phyloP scores from a whole-genome alignment of 2,888 invertebrate genomes.

The Macrophya alboannulata region DNA sequence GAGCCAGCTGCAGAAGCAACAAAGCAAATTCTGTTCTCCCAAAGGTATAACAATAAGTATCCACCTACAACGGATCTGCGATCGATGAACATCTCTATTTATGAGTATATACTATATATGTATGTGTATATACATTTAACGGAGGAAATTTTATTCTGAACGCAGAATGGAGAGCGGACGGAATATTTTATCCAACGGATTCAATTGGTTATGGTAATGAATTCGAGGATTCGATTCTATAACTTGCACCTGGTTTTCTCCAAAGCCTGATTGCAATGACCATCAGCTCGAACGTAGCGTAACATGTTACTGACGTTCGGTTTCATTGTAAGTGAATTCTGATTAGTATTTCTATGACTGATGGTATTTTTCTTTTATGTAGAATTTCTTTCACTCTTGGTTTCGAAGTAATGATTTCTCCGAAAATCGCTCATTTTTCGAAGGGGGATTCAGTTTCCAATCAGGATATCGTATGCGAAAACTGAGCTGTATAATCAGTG shows the following conservation, averaged over 20 bases:
- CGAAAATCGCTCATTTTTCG: not conserved
- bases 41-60: not conserved
- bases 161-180: conserved; percentile 22
- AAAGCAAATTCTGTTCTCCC: not conserved
- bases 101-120: not conserved
- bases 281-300: not conserved
- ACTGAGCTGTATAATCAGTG: conserved; percentile 3
- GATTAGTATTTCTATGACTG: not conserved
- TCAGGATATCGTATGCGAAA: not conserved
- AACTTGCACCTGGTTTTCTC: conserved; percentile 38
- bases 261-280: conserved; percentile 21
- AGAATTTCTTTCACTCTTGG: not conserved
- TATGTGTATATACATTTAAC: not conserved
- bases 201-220: conserved; percentile 50
- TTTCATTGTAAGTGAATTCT: too few species aligned
- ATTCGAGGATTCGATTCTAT: conserved; percentile 43
- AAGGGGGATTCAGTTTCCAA: not conserved
- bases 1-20: not conserved
- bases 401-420: not conserved
- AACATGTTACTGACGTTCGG: not conserved
- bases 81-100: conserved; percentile 24
- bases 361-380: not conserved
- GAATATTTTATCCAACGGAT: conserved; percentile 45
- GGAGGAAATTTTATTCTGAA: conserved; percentile 27
- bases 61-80: not conserved